These are phyloP conservation scores for Entelurus aequoreus DNA, from an alignment of 2,113 vertebrate genomes.

Conservation along the genomic window DNA sequence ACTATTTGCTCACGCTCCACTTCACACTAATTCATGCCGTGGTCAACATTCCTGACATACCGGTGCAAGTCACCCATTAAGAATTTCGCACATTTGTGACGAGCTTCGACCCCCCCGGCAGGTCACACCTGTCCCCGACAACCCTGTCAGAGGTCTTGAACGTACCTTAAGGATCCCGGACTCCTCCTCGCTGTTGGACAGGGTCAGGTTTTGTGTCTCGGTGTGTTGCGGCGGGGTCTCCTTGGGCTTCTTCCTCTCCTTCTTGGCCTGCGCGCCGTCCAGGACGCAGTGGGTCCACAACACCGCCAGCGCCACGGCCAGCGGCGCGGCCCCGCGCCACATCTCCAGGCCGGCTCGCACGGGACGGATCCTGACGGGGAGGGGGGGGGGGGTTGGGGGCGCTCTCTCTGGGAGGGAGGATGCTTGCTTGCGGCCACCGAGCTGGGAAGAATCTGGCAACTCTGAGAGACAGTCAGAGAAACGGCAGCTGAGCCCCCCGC, in stretches of 20 bases:
- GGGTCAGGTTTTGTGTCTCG: conserved; percentile 76
- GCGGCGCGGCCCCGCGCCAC: conserved; percentile 74
- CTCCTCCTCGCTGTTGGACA: conserved; percentile 80
- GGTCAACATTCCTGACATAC: conserved; percentile 71
- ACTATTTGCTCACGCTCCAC: conserved; percentile 29
- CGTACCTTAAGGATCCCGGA: conserved; percentile 76
- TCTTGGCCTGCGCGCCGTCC: conserved; percentile 70
- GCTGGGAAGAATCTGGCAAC: conserved; percentile 46
- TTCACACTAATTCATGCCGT: conserved; percentile 57
- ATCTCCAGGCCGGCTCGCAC: conserved; percentile 63
- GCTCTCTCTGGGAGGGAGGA: conserved; percentile 20
- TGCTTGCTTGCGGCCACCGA: conserved; percentile 22
- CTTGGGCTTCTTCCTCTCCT: conserved; percentile 76
- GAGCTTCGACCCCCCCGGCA: conserved; percentile 35
- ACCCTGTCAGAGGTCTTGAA: not conserved
- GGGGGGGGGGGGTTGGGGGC: conserved; percentile 14
- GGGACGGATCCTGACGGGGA: conserved; percentile 18
- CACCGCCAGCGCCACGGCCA: conserved; percentile 69
- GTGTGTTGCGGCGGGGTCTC: conserved; percentile 72
- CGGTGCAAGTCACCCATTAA: conserved; percentile 65
- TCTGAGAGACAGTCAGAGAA: conserved; percentile 51
- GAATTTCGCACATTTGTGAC: conserved; percentile 58
- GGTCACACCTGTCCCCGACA: conserved; percentile 56
- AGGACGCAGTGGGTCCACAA: conserved; percentile 79
- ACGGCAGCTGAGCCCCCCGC: conserved; percentile 34